phyloP scores from a whole-genome alignment of 2,888 invertebrate genomes.

The Fissipunctia ypsillon region DNA sequence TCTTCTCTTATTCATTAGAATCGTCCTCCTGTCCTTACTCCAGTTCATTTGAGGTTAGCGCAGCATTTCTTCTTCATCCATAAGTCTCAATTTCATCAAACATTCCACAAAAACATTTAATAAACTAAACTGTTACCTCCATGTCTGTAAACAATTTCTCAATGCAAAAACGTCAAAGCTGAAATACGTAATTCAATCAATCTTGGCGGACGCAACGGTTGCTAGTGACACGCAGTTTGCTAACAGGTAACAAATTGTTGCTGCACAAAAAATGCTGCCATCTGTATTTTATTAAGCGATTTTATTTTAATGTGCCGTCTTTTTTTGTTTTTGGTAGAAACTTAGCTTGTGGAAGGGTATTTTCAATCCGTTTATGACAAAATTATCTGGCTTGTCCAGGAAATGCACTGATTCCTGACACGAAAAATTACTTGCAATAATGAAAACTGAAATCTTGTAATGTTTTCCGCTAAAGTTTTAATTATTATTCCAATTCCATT shows the following conservation, averaged over 20 bases:
- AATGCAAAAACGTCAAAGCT: constrained; percentile 53
- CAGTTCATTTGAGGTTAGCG: too few relatives aligned
- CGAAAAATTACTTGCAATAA: too few relatives aligned
- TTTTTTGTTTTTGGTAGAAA: background rate
- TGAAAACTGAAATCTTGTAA: background rate
- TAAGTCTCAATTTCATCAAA: background rate
- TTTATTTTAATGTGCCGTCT: constrained; percentile 15
- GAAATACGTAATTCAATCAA: constrained; percentile 67
- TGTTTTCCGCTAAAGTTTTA: background rate
- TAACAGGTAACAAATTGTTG: constrained; percentile 66
- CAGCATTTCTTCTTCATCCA: too few relatives aligned
- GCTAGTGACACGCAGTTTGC: constrained; percentile 65
- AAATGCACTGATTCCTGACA: background rate
- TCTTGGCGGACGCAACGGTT: constrained; percentile 62
- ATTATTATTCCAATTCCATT: background rate
- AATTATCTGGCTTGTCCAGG: background rate
- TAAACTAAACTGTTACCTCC: background rate
- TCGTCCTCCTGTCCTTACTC: background rate
- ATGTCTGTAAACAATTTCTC: constrained; percentile 26
- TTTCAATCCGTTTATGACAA: background rate
- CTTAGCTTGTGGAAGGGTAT: background rate
- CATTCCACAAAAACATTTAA: background rate
- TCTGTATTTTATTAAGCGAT: constrained; percentile 26
- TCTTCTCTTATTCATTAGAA: background rate
- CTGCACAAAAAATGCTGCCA: constrained; percentile 57